Conservation (phyloP, 2,113 vertebrate species). For the Galbula dea region DNA sequence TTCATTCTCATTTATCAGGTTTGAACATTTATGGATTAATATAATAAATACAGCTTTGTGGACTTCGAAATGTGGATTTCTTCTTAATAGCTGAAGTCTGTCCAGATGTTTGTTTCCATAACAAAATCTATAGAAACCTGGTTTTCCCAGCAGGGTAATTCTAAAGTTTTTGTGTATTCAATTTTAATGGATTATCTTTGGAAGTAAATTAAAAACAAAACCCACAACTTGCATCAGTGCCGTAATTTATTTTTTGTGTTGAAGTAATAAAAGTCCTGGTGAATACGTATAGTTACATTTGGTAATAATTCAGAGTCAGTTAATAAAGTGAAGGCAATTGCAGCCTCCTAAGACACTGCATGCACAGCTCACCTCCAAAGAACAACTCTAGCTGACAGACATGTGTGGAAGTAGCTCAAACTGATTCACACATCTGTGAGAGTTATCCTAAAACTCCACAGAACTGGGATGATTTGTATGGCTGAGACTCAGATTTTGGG, state of each 20-base stretch:
- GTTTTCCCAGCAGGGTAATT: neutral
- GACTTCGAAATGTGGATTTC: neutral
- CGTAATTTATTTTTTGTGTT: slow-evolving; percentile 44
- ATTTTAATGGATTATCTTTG: neutral
- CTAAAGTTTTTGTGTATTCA: neutral
- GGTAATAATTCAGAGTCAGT: neutral
- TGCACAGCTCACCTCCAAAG: neutral
- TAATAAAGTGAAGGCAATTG: neutral
- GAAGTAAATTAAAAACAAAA: slow-evolving; percentile 22
- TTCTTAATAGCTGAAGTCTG: neutral
- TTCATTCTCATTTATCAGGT: neutral
- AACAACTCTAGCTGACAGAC: neutral
- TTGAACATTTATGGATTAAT: neutral
- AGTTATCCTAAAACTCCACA: neutral
- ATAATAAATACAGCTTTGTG: neutral
- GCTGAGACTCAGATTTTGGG: neutral
- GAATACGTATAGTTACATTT: slow-evolving; percentile 21
- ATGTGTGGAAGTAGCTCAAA: neutral
- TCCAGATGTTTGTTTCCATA: neutral
- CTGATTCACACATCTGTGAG: neutral
- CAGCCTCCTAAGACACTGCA: neutral
- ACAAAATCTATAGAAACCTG: neutral
- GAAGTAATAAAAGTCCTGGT: slow-evolving; percentile 15
- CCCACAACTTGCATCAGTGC: neutral
- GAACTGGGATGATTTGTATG: neutral